Conservation (phyloP, 2,797 vertebrate genomes). For the Coregonus suidteri region DNA sequence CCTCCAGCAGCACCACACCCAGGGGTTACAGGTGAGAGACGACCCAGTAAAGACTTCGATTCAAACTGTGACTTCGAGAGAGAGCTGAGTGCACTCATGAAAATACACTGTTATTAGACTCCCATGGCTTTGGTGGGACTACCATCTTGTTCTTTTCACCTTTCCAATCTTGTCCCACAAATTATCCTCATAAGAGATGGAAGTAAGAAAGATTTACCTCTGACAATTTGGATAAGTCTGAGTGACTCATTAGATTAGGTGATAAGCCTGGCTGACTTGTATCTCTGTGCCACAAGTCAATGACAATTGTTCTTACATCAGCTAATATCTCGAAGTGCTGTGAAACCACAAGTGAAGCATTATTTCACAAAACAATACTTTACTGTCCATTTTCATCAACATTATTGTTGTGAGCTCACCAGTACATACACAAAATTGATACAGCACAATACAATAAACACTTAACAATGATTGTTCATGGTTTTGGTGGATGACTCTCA, state of each 20-base stretch:
- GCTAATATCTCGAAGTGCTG: no score
- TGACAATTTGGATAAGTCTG: no score
- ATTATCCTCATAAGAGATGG: no score
- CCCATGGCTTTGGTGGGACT: not conserved
- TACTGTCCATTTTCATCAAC: no score
- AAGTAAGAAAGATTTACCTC: no score
- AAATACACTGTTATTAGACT: not conserved
- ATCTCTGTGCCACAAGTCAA: no score
- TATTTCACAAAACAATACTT: no score
- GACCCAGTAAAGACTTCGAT: not conserved
- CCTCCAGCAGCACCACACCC: slow-evolving; percentile 45
- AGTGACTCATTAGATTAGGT: no score
- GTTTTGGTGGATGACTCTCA: not conserved
- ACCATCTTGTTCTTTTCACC: not conserved
- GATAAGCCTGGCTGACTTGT: no score
- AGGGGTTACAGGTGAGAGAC: slow-evolving; percentile 62
- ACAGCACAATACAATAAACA: not conserved
- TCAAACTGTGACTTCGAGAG: not conserved
- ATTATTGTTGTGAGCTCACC: not conserved
- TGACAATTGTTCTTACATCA: no score
- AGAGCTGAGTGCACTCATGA: not conserved
- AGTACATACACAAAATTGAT: not conserved
- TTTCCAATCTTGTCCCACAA: not conserved
- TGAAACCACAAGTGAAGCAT: no score
- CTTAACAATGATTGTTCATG: not conserved